Evolutionary conservation across 2,888 invertebrate genomes (phyloP), one percentile per base, ranked within the genome.

Genomic region (Rhorus exstirpatorius): DNA sequence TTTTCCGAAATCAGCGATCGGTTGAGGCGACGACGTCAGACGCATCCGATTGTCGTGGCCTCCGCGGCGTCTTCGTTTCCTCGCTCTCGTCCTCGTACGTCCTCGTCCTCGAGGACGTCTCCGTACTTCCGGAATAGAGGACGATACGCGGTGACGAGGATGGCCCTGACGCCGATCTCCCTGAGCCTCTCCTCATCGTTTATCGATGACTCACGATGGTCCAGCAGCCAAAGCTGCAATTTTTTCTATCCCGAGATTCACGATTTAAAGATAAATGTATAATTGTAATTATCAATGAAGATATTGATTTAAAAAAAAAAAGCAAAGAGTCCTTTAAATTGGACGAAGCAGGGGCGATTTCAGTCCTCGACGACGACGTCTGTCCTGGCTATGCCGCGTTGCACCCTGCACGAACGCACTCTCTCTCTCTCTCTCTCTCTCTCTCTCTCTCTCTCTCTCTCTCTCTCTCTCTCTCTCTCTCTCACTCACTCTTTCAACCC

Each of bases 81-180:
- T 85, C 85, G 80, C 41, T 84, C 53, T 85, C 85, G 80, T 85
- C 84, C 79, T 85, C 84, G 79, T 49, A 68, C 21, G 61, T 77
- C 61, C 84, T 67, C 31, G 63, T 61, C 44, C 83, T 70, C 70
- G 84, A 83, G 74, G 82, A 75, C 78, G 77, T 58, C 53, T 35
- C 55, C 70, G 80, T 58, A 61, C 78, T 78, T 35, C 76, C 75
- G 68, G 80, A 83, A 49, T 55, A 46, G 35, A 81, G 77, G 67
- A 75, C 26, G 51, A 63, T 21, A 77, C 81, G 58, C 71, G 72
- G 49, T 63, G 67, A 58, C 35, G 72, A 61, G 60, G 80, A 75
- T 68, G 78, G 83, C 76, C 81, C 82, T 67, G 82, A 61, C 60
- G 67, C 74, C 67, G 72, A 76, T 76, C 83, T 78, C 49, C 35